Base-by-base conservation (phyloP, 2,888 invertebrate species). In the Xestia rhomboidea region DNA sequence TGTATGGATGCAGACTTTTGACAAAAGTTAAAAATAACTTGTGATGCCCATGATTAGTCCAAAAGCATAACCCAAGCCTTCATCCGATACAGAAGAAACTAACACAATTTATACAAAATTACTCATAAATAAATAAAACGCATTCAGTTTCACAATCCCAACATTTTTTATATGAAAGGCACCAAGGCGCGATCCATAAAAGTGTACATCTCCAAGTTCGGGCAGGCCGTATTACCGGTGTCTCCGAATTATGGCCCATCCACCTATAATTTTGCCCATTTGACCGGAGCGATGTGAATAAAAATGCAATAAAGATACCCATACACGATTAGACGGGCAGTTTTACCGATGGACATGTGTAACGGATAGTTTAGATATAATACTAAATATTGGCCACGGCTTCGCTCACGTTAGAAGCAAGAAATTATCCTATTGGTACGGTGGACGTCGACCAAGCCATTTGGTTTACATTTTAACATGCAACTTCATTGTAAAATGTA, bases 301-400 rank as follows among this genome's bases (percentile, higher is more conserved):
- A 82, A 88, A 82, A 82, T 74, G 82, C 82, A 68, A 82, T 79
- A 82, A 82, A 84, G 71, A 78, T 74, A n/a, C 51, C 87, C 84
- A 76, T 86, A 76, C 78, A 60, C 60, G 84, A 82, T 66, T 15
- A 71, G 69, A 64, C 57, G 49, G 64, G 62, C 34, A 46, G 67
- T 54, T 76, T 67, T 38, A 79, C 41, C 64, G 60, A 77, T 69
- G 41, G 76, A 57, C 64, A 68, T 77, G 54, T 73, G 77, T 71
- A 77, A 62, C 70, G 64, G 54, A 67, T 46, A 78, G 44, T 60
- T 73, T 62, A 62, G 62, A n/a, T 80, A 80, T 75, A 27, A 64
- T 68, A 80, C n/a, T 41, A 41, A 8, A 24, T 27, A 10, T 27
- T 64, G 15, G 4, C 41, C n/a, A 13, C n/a, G 41, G n/a, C 1